A percentile compares a stretch with the other conserved stretches of the same genome.
These are phyloP conservation scores for Anoura caudifer DNA, from an alignment of 2,113 vertebrate species.

Conservation along the genomic window DNA sequence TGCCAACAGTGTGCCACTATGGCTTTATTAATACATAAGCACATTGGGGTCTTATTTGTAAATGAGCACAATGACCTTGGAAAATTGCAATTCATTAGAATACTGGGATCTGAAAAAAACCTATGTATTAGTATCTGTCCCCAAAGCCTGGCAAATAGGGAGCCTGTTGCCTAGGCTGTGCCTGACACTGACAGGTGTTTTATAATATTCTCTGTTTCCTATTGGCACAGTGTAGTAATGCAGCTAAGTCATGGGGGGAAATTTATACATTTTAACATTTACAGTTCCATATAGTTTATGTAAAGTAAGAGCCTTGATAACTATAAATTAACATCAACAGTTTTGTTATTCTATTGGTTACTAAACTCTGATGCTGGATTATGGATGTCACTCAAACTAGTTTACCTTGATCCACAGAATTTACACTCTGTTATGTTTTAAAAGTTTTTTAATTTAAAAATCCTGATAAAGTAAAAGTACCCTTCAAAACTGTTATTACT, in stretches of 20 bases:
- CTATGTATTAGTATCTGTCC: neutral
- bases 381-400: neutral
- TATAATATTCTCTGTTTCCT: neutral
- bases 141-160: neutral
- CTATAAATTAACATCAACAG: neutral
- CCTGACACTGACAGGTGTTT: constrained; percentile 39
- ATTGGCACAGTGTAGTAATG: neutral
- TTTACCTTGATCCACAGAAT: too few relatives aligned
- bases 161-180: neutral
- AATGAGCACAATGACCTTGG: neutral
- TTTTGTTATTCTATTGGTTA: neutral
- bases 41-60: neutral
- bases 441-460: neutral
- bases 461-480: neutral
- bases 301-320: neutral
- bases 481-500: neutral
- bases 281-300: neutral
- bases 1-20: neutral
- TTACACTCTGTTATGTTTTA: neutral
- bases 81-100: neutral
- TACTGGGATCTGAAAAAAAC: neutral
- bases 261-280: neutral
- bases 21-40: neutral
- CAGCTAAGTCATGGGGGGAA: neutral
- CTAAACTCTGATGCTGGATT: neutral